phyloP scores from a whole-genome alignment of 1,140 invertebrate genomes.

The Cotesia chilonis region DNA sequence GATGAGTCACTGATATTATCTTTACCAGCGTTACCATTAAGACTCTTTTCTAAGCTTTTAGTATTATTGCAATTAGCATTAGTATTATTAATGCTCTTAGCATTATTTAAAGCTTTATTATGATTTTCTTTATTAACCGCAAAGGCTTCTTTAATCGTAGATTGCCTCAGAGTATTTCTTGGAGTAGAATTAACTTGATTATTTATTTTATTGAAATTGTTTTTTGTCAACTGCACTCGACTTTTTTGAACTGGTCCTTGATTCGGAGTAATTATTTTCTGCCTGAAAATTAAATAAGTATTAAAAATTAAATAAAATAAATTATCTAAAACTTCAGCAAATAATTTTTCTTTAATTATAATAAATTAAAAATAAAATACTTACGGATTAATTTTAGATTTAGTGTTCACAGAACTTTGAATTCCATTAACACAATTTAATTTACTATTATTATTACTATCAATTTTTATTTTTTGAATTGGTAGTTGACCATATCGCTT shows the following conservation, averaged over 20 bases:
- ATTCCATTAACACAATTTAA: neutral
- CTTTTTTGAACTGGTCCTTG: no score
- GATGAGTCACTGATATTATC: constrained; percentile 1
- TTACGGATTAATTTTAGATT: neutral
- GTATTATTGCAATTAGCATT: neutral
- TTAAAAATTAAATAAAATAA: no score
- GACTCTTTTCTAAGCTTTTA: neutral
- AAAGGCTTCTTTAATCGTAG: constrained; percentile 6
- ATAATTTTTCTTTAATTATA: no score
- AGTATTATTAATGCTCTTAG: neutral
- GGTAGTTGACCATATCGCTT: constrained; percentile 15
- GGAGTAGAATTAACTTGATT: neutral
- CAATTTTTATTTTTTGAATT: constrained; percentile 4
- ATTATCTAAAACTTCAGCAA: no score
- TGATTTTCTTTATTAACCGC: neutral
- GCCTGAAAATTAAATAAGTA: no score
- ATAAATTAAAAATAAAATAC: neutral
- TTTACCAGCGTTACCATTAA: neutral
- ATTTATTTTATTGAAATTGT: neutral
- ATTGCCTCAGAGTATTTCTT: neutral
- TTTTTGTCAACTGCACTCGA: neutral
- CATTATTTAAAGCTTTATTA: no score
- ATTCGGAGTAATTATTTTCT: no score
- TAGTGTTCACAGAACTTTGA: neutral
- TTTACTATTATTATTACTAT: neutral